A percentile compares a stretch with the other conserved stretches of the same genome.
These are phyloP conservation scores for Dendrolimus pini DNA, from an alignment of 2,888 invertebrate species.

Conservation along the genomic window DNA sequence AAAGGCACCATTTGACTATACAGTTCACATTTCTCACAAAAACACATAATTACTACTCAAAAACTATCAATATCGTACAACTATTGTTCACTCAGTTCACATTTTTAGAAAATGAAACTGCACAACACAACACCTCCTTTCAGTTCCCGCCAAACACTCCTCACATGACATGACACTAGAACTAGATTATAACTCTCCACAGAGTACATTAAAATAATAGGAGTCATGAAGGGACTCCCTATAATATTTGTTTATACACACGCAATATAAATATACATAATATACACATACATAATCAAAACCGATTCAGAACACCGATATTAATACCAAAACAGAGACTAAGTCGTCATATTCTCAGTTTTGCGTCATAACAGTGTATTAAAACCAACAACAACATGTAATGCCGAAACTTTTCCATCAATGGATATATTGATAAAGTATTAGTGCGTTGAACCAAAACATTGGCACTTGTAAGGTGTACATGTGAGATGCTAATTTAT, in stretches of 20 bases:
- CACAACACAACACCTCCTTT: no score
- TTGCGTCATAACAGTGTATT: not conserved
- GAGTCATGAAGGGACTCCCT: not conserved
- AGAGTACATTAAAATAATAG: no score
- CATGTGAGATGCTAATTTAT: not conserved
- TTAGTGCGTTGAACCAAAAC: not conserved
- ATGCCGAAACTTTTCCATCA: slow-evolving; percentile 7
- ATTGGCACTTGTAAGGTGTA: not conserved
- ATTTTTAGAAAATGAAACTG: no score
- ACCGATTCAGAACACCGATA: not conserved
- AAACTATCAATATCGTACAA: no score
- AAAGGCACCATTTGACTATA: no score
- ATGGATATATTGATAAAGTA: slow-evolving; percentile 4
- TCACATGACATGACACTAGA: no score
- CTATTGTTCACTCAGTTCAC: no score
- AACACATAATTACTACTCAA: no score
- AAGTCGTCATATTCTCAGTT: not conserved
- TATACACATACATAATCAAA: not conserved
- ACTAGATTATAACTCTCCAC: no score
- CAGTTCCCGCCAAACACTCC: no score
- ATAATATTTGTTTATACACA: not conserved
- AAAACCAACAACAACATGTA: slow-evolving; percentile 1
- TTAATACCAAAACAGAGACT: not conserved
- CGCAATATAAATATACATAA: not conserved
- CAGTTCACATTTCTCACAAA: no score